Conservation (phyloP, 2,888 invertebrate genomes). For the Atrina japonica region DNA sequence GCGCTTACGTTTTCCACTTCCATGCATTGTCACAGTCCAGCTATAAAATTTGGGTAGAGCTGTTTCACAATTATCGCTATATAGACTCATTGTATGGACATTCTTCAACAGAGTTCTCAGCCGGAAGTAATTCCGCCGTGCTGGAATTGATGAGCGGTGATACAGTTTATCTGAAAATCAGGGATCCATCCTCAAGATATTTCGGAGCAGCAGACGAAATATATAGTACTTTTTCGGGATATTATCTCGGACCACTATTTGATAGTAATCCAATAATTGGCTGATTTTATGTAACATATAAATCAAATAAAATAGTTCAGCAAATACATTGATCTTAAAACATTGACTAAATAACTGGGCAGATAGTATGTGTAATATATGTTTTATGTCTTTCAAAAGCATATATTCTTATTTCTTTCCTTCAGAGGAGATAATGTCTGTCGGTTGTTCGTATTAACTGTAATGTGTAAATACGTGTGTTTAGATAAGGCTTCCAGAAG, state of each 20-base stretch:
- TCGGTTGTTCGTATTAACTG: no score
- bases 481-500: no score
- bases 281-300: no score
- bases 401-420: no score
- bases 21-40: constrained; percentile 46
- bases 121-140: constrained; percentile 51
- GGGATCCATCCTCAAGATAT: constrained; percentile 15
- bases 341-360: no score
- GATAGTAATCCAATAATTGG: no score
- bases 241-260: background rate
- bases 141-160: constrained; percentile 45
- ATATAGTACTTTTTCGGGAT: constrained; percentile 55
- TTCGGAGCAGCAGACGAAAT: constrained; percentile 44
- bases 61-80: constrained; percentile 48
- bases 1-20: constrained; percentile 51
- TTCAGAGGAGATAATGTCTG: no score
- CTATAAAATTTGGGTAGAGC: constrained; percentile 43
- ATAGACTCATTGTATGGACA: constrained; percentile 50
- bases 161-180: constrained; percentile 39
- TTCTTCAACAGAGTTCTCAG: constrained; percentile 21
- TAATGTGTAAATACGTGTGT: no score
- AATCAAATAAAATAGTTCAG: no score
- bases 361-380: no score
- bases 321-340: no score
- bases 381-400: no score